phyloP scores from a whole-genome alignment of 2,797 vertebrate genomes.

The Ceyx erithaca region DNA sequence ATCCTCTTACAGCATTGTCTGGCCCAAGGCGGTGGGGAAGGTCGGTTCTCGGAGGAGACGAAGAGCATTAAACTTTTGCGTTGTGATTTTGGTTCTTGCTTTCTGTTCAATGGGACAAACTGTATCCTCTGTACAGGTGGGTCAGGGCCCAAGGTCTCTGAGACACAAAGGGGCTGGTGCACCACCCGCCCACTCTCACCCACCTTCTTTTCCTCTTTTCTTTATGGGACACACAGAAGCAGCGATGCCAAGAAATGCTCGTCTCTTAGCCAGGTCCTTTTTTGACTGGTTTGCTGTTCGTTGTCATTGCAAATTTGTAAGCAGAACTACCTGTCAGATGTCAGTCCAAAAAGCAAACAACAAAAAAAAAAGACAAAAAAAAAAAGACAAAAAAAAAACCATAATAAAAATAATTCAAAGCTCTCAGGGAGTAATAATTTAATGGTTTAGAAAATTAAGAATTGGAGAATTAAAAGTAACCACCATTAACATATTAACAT shows the following conservation, averaged over 20 bases:
- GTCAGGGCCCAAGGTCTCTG: constrained; percentile 44
- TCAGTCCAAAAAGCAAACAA: constrained; percentile 63
- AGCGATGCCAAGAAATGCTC: constrained; percentile 58
- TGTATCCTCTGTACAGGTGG: constrained; percentile 75
- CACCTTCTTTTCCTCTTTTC: constrained; percentile 11
- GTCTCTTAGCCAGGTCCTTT: constrained; percentile 60
- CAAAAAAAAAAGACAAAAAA: not conserved
- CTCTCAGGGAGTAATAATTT: constrained; percentile 84
- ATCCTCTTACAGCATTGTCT: constrained; percentile 25
- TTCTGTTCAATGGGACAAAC: constrained; percentile 71
- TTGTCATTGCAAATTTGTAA: constrained; percentile 76
- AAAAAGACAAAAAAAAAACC: too few species aligned
- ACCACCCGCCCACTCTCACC: not conserved
- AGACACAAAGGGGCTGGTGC: constrained; percentile 19
- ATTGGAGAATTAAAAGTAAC: constrained; percentile 79
- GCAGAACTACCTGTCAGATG: constrained; percentile 80
- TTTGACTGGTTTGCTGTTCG: constrained; percentile 56
- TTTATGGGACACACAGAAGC: constrained; percentile 38
- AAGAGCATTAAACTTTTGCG: constrained; percentile 42
- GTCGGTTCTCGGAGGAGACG: constrained; percentile 33
- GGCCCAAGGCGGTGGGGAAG: constrained; percentile 25
- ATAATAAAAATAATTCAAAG: constrained; percentile 62
- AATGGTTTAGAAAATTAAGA: constrained; percentile 75
- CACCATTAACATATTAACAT: constrained; percentile 77
- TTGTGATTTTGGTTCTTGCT: constrained; percentile 47